Percentiles rank a stretch among this genome's conserved stretches.
phyloP scores from a whole-genome alignment of 2,888 invertebrate genomes.

The Callimorpha dominula region DNA sequence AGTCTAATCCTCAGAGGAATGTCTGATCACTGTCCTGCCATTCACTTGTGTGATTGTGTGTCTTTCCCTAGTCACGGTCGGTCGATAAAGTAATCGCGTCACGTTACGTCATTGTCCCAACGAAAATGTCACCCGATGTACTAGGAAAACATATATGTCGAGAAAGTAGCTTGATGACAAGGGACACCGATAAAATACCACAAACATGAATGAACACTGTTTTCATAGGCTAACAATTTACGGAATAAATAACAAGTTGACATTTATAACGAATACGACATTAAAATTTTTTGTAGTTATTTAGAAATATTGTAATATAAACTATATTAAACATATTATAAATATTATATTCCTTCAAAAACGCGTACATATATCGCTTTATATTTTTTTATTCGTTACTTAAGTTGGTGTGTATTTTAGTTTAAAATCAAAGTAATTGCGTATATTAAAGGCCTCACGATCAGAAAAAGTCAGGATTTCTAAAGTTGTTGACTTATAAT shows the following conservation, averaged over 20 bases:
- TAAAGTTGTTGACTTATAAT: no score
- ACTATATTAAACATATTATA: no score
- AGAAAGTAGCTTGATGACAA: constrained; percentile 41
- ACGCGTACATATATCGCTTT: no score
- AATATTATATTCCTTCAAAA: no score
- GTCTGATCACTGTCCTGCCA: background rate
- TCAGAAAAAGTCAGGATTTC: no score
- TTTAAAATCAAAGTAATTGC: no score
- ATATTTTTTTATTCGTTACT: no score
- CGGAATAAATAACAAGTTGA: background rate
- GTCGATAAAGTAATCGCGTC: constrained; percentile 45
- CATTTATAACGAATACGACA: background rate
- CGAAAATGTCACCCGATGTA: constrained; percentile 70
- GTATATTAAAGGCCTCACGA: no score
- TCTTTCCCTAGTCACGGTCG: constrained; percentile 19
- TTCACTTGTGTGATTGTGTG: background rate
- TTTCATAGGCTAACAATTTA: background rate
- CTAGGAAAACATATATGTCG: constrained; percentile 63
- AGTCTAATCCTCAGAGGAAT: no score
- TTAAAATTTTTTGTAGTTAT: no score
- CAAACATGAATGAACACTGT: background rate
- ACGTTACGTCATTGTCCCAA: constrained; percentile 53
- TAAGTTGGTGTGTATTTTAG: no score
- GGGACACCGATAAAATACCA: constrained; percentile 8
- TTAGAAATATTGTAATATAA: no score